phyloP scores from a whole-genome alignment of 2,113 vertebrate genomes.

The Ictalurus punctatus region DNA sequence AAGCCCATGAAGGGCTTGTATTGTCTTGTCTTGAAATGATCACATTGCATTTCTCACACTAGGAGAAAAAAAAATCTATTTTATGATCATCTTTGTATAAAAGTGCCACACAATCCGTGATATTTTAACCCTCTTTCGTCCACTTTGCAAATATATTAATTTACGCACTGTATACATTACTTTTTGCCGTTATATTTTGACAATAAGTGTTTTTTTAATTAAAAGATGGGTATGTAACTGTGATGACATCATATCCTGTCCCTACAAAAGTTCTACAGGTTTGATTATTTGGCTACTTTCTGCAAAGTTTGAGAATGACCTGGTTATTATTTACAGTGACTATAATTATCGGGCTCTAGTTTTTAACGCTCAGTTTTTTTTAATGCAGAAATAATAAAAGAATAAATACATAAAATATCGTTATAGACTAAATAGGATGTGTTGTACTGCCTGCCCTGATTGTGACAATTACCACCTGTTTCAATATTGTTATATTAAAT shows the following conservation, averaged over 20 bases:
- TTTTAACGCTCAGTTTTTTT: not conserved
- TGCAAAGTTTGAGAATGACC: not conserved
- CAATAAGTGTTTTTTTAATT: slow-evolving; percentile 74
- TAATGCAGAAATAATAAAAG: not conserved
- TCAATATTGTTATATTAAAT: not conserved
- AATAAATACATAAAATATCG: not conserved
- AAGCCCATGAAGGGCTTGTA: not conserved
- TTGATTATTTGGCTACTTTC: not conserved
- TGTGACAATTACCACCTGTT: not conserved
- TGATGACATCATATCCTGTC: slow-evolving; percentile 72
- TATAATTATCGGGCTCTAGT: not conserved
- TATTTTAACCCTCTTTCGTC: not conserved
- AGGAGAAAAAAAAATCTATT: too few relatives aligned
- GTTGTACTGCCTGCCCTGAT: not conserved
- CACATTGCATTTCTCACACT: not conserved
- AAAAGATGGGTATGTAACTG: slow-evolving; percentile 64
- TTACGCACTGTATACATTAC: slow-evolving; percentile 64
- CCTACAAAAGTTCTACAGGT: slow-evolving; percentile 54
- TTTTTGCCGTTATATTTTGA: slow-evolving; percentile 68
- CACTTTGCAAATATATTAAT: slow-evolving; percentile 69
- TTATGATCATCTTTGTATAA: too few relatives aligned
- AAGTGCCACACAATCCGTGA: not conserved
- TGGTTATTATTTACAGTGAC: not conserved
- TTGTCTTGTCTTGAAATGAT: not conserved
- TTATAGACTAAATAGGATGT: not conserved